These are phyloP conservation scores for Monarcha castaneiventris DNA, from an alignment of 2,113 vertebrate genomes.

Conservation along the genomic window DNA sequence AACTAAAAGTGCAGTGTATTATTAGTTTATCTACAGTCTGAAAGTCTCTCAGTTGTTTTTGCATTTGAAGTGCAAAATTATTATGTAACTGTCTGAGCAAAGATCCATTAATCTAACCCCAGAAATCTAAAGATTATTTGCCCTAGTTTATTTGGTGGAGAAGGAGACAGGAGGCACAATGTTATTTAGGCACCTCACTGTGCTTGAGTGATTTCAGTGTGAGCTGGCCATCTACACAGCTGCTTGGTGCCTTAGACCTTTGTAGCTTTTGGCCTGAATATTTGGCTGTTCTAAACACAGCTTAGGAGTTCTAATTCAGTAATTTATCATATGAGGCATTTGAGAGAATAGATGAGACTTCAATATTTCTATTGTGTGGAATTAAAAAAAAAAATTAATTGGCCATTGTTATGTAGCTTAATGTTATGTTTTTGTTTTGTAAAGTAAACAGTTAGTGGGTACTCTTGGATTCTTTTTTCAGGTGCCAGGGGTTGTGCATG, in stretches of 20 bases:
- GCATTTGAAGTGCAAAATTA: conserved; percentile 13
- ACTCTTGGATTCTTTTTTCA: neutral
- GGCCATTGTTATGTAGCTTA: neutral
- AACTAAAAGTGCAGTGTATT: neutral
- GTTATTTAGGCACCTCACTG: neutral
- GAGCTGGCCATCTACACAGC: conserved; percentile 2
- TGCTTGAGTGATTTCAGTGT: neutral
- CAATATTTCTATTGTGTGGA: neutral
- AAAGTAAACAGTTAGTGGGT: neutral
- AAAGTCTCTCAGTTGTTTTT: neutral
- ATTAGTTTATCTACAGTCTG: conserved; percentile 1
- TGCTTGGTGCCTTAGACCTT: neutral
- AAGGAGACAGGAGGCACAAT: neutral
- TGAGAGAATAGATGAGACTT: neutral
- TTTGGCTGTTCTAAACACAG: neutral
- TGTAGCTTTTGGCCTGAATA: conserved; percentile 42
- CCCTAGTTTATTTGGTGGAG: conserved; percentile 7
- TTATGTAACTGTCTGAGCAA: neutral
- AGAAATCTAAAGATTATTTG: neutral
- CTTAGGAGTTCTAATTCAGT: neutral
- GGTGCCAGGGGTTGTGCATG: neutral
- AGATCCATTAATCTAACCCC: neutral
- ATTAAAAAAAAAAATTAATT: neutral
- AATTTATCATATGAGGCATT: neutral
- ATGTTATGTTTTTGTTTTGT: neutral